phyloP scores from a whole-genome alignment of 2,797 vertebrate genomes.

The Smutsia temminckii region DNA sequence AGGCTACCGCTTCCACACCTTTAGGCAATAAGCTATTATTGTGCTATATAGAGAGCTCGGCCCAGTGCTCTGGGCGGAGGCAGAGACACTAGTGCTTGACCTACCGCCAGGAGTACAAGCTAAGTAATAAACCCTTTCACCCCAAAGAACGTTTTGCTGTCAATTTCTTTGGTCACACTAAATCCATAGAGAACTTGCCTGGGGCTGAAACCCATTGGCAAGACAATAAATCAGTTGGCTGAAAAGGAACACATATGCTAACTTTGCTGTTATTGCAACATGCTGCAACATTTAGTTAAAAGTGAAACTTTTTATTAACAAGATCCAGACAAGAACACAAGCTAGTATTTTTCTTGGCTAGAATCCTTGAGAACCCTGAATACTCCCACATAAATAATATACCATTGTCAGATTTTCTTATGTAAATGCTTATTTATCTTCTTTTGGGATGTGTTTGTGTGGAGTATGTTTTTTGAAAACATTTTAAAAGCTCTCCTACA shows the following conservation, averaged over 20 bases:
- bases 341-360: constrained; percentile 44
- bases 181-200: too few relatives aligned
- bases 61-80: too few relatives aligned
- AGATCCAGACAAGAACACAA: neutral
- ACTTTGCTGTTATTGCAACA: neutral
- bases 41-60: too few relatives aligned
- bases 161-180: too few relatives aligned
- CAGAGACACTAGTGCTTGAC: too few relatives aligned
- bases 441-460: neutral
- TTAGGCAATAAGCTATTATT: too few relatives aligned
- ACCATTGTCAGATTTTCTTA: constrained; percentile 43
- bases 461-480: neutral
- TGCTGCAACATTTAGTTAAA: neutral
- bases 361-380: constrained; percentile 34
- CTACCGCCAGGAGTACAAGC: too few relatives aligned
- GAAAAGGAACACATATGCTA: neutral
- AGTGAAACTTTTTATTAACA: constrained; percentile 26
- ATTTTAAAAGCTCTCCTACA: neutral
- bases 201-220: too few relatives aligned
- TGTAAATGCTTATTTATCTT: constrained; percentile 39
- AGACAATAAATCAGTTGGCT: neutral
- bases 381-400: constrained; percentile 51
- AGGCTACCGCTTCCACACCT: too few relatives aligned
- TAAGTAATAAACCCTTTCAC: too few relatives aligned
- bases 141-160: too few relatives aligned